These are phyloP conservation scores for Palythoa grandis DNA, from an alignment of 92 coral and sea anemone genomes.

Conservation along the genomic window DNA sequence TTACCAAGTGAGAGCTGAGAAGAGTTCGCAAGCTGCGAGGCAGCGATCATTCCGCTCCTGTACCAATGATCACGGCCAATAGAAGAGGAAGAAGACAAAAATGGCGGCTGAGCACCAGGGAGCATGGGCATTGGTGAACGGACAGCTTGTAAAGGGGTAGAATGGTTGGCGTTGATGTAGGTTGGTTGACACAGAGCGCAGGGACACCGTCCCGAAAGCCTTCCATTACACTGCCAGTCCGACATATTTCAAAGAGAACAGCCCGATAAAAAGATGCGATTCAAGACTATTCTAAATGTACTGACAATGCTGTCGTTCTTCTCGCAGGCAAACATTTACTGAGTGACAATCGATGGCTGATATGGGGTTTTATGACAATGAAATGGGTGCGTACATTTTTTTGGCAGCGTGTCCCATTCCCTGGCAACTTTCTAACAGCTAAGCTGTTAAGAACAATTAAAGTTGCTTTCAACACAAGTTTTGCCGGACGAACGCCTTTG, in stretches of 20 bases:
- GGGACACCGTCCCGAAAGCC: slow-evolving; percentile 27
- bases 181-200: slow-evolving; percentile 32
- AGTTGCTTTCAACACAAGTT: not conserved
- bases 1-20: slow-evolving; percentile 24
- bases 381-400: slow-evolving; percentile 45
- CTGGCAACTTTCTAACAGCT: slow-evolving; percentile 44
- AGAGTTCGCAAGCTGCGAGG: slow-evolving; percentile 21
- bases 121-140: slow-evolving; percentile 35
- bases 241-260: slow-evolving; percentile 4
- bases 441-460: slow-evolving; percentile 26
- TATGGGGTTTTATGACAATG: slow-evolving; percentile 31
- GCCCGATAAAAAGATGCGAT: not conserved
- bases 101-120: slow-evolving; percentile 29
- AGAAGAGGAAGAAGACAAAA: slow-evolving; percentile 28
- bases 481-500: not conserved
- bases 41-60: slow-evolving; percentile 31
- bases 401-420: slow-evolving; percentile 14
- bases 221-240: slow-evolving; percentile 37
- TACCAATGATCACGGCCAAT: slow-evolving; percentile 33
- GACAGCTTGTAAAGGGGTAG: slow-evolving; percentile 9
- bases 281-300: not conserved
- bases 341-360: slow-evolving; percentile 32
- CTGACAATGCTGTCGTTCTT: slow-evolving; percentile 4
- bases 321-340: slow-evolving; percentile 38
- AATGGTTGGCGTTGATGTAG: slow-evolving; percentile 3